These are phyloP conservation scores for Batillaria attramentaria DNA, from an alignment of 1,140 invertebrate species.

Conservation along the genomic window DNA sequence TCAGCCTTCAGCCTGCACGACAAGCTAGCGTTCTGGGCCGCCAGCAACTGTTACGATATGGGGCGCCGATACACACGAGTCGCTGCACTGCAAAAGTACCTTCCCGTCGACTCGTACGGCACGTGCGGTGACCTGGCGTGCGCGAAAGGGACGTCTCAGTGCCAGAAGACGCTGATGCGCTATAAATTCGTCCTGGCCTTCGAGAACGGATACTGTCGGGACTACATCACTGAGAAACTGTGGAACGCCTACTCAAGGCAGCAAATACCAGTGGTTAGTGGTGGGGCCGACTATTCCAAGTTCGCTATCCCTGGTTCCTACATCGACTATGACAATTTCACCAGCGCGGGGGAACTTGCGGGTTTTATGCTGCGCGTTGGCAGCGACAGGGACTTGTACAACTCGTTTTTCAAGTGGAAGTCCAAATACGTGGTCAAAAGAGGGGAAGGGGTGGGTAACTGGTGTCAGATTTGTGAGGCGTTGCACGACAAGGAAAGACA, in stretches of 20 bases:
- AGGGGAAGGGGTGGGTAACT: not conserved
- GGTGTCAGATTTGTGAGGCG: slow-evolving; percentile 43
- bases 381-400: slow-evolving; percentile 55
- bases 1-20: slow-evolving; percentile 22
- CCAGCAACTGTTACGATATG: slow-evolving; percentile 17
- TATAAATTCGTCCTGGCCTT: slow-evolving; percentile 88
- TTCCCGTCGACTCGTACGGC: slow-evolving; percentile 40
- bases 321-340: slow-evolving; percentile 96
- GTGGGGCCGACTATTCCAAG: slow-evolving; percentile 63
- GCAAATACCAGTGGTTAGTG: slow-evolving; percentile 59
- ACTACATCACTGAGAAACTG: slow-evolving; percentile 70
- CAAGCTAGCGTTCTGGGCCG: not conserved
- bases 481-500: slow-evolving; percentile 42
- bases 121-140: slow-evolving; percentile 5
- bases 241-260: slow-evolving; percentile 50
- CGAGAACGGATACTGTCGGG: slow-evolving; percentile 67
- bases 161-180: slow-evolving; percentile 63
- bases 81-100: not conserved
- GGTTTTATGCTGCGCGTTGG: slow-evolving; percentile 81
- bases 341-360: slow-evolving; percentile 86
- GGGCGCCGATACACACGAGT: slow-evolving; percentile 2
- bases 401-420: slow-evolving; percentile 65
- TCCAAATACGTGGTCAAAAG: slow-evolving; percentile 32
- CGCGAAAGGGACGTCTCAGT: not conserved
- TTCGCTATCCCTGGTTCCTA: slow-evolving; percentile 80